A percentile compares a stretch with the other conserved stretches of the same genome.
Conservation (phyloP, 2,797 vertebrate genomes). For the Phalanger gymnotis region DNA sequence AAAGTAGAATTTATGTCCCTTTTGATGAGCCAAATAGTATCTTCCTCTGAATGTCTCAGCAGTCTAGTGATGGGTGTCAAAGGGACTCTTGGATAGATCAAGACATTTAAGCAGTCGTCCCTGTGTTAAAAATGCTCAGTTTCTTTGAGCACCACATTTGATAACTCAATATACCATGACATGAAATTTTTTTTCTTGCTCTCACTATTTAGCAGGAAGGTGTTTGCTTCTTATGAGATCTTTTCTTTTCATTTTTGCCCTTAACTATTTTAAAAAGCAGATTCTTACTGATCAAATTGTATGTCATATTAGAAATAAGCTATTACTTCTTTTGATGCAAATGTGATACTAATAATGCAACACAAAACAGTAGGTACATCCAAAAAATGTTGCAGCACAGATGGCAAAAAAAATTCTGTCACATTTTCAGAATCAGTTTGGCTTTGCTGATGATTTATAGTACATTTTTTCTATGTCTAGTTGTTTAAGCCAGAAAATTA, state of each 20-base stretch:
- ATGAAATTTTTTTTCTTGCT: conserved; percentile 39
- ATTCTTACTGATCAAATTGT: background rate
- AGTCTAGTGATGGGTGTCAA: background rate
- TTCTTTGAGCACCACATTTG: background rate
- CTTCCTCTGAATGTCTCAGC: conserved; percentile 20
- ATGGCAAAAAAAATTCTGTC: background rate
- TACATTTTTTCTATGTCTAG: conserved; percentile 23
- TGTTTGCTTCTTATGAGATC: conserved; percentile 37
- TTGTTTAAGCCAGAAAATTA: conserved; percentile 32
- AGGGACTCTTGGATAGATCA: background rate
- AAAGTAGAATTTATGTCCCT: background rate
- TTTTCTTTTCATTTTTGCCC: background rate
- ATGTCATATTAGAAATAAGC: conserved; percentile 16
- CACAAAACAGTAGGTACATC: conserved; percentile 35
- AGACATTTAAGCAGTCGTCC: background rate
- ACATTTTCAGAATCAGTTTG: conserved; percentile 21
- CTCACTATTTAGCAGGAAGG: conserved; percentile 15
- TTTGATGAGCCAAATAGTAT: background rate
- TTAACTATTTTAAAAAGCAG: background rate
- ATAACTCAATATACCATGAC: background rate
- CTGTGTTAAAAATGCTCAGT: background rate
- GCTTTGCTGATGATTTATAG: conserved; percentile 22
- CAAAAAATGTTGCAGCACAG: conserved; percentile 15
- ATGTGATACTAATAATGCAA: conserved; percentile 25
- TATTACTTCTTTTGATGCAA: conserved; percentile 48